Evolutionary conservation across 1,140 invertebrate genomes (phyloP).

Genomic region (Anadara kagoshimensis): DNA sequence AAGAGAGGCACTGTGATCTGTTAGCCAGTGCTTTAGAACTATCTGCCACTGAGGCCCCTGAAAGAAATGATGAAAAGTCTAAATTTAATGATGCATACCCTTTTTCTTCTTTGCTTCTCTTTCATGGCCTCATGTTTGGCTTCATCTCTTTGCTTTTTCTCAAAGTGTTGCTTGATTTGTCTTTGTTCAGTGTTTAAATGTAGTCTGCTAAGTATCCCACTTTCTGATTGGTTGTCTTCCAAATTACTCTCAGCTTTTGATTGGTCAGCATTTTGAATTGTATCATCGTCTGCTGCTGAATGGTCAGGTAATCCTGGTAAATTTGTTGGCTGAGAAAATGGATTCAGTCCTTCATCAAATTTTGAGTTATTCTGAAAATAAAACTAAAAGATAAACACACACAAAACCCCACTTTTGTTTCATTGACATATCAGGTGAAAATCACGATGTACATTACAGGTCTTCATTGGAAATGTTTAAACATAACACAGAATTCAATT

Average conservation of each 20-base stretch:
- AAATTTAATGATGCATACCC: conserved; percentile 43
- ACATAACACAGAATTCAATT: too few species aligned
- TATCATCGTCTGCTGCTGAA: conserved; percentile 18
- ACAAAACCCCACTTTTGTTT: background rate
- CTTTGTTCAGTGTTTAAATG: conserved; percentile 60
- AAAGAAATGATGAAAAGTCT: background rate
- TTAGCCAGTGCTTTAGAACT: too few species aligned
- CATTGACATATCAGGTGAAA: background rate
- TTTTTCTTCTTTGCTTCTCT: conserved; percentile 60
- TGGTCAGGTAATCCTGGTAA: too few species aligned
- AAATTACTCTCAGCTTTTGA: background rate
- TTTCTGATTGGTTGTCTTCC: conserved; percentile 47
- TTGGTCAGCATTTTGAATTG: conserved; percentile 31
- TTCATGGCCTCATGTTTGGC: conserved; percentile 52
- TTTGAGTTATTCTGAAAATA: conserved; percentile 29
- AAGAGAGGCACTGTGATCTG: too few species aligned
- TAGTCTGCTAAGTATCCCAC: conserved; percentile 56
- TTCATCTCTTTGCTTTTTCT: conserved; percentile 60
- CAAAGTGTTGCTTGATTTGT: conserved; percentile 56
- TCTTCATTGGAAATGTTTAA: background rate
- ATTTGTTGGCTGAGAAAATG: conserved; percentile 34
- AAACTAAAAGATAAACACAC: background rate
- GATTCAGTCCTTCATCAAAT: conserved; percentile 37
- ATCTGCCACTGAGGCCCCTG: too few species aligned
- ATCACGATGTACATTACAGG: too few species aligned